A percentile compares a stretch with the other conserved stretches of the same genome.
Conservation (phyloP, 2,888 invertebrate genomes). For the Athripsodes cinereus region DNA sequence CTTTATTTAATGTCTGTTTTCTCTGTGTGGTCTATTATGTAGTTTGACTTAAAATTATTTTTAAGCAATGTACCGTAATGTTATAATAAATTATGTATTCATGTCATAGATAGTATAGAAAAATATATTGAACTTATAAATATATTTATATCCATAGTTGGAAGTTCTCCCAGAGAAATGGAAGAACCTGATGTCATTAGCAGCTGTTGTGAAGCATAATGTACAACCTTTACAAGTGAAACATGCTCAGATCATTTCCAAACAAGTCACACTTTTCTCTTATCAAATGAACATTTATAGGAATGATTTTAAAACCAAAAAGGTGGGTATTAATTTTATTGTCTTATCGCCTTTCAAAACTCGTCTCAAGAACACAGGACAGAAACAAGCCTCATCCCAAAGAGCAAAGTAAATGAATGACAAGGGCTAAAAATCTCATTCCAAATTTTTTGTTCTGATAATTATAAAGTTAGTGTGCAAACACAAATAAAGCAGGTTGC, state of each 20-base stretch:
- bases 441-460: too few species aligned
- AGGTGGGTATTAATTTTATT: slow-evolving; percentile 29
- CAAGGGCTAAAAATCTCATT: too few species aligned
- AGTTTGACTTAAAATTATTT: too few species aligned
- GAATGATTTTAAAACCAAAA: slow-evolving; percentile 59
- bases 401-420: too few species aligned
- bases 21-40: too few species aligned
- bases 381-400: too few species aligned
- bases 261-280: slow-evolving; percentile 75
- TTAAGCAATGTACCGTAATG: too few species aligned
- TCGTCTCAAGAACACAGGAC: too few species aligned
- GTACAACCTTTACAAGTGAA: slow-evolving; percentile 84
- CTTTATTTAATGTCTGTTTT: too few species aligned
- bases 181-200: slow-evolving; percentile 77
- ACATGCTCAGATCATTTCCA: slow-evolving; percentile 82
- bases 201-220: slow-evolving; percentile 75
- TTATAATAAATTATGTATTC: not conserved
- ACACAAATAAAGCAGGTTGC: too few species aligned
- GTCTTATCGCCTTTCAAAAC: too few species aligned
- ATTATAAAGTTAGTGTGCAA: too few species aligned
- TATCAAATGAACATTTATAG: slow-evolving; percentile 70
- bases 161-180: slow-evolving; percentile 83
- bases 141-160: slow-evolving; percentile 44
- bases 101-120: not conserved
- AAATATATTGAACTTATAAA: not conserved